A percentile compares a stretch with the other conserved stretches of the same genome.
Conservation (phyloP, 2,113 vertebrate species). For the Rhipidura dahli region DNA sequence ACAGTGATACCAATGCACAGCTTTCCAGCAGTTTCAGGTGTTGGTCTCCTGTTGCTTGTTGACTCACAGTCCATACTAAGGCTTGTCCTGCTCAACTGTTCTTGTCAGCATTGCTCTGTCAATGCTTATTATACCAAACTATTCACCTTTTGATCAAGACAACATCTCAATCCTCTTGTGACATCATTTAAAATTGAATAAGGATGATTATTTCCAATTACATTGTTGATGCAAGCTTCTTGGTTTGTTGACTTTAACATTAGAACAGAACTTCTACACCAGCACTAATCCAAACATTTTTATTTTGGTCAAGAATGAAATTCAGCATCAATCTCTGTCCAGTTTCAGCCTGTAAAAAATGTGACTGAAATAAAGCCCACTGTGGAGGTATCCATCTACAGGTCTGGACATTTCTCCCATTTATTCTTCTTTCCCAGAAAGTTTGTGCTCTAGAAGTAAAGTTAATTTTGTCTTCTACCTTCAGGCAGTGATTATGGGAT, state of each 20-base stretch:
- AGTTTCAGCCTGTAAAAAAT: background rate
- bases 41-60: background rate
- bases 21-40: background rate
- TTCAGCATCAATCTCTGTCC: background rate
- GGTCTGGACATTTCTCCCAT: background rate
- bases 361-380: background rate
- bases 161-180: background rate
- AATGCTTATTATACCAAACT: background rate
- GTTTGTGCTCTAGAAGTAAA: background rate
- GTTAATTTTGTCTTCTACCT: background rate
- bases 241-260: background rate
- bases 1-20: background rate
- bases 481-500: background rate
- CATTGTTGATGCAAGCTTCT: background rate
- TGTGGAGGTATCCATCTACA: background rate
- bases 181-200: background rate
- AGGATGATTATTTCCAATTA: background rate
- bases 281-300: background rate
- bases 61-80: background rate
- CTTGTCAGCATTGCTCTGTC: background rate
- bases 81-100: background rate
- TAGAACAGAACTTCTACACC: background rate
- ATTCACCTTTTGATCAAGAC: background rate
- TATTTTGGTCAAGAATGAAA: background rate
- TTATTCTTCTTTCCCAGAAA: background rate